A percentile compares a stretch with the other conserved stretches of the same genome.
Conservation (phyloP, 2,113 vertebrate species). For the Raja brachyura region DNA sequence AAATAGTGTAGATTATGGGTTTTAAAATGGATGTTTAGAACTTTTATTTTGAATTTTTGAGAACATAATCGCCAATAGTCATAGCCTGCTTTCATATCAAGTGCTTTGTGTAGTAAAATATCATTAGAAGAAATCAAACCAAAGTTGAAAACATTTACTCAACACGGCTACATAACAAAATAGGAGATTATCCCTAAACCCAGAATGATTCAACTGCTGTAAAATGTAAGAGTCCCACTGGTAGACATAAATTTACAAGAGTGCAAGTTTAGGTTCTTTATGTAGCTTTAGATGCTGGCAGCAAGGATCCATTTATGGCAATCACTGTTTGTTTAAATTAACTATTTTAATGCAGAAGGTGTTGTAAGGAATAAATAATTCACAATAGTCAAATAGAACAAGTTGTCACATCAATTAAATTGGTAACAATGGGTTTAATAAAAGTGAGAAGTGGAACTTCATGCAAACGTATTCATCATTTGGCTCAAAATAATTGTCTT, state of each 20-base stretch:
- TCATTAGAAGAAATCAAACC: neutral
- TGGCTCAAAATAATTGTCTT: neutral
- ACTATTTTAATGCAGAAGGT: neutral
- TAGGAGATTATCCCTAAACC: neutral
- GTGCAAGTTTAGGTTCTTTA: neutral
- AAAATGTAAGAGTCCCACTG: neutral
- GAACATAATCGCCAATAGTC: neutral
- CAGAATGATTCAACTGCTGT: no score
- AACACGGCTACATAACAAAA: neutral
- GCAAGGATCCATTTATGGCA: neutral
- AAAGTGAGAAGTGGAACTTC: neutral
- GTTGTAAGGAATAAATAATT: neutral
- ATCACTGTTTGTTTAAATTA: neutral
- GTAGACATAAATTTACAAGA: neutral
- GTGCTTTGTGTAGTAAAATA: neutral
- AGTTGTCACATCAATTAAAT: neutral
- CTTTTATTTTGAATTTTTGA: neutral
- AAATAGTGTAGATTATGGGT: neutral
- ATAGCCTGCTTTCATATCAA: neutral
- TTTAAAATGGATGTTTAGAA: neutral
- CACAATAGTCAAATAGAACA: neutral
- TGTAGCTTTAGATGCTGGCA: neutral
- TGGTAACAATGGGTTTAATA: neutral
- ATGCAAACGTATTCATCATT: neutral
- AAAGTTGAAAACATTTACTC: neutral